A percentile compares a stretch with the other conserved stretches of the same genome.
Evolutionary conservation across 2,113 vertebrate genomes (phyloP).

Genomic region (Hyperopisus bebe): DNA sequence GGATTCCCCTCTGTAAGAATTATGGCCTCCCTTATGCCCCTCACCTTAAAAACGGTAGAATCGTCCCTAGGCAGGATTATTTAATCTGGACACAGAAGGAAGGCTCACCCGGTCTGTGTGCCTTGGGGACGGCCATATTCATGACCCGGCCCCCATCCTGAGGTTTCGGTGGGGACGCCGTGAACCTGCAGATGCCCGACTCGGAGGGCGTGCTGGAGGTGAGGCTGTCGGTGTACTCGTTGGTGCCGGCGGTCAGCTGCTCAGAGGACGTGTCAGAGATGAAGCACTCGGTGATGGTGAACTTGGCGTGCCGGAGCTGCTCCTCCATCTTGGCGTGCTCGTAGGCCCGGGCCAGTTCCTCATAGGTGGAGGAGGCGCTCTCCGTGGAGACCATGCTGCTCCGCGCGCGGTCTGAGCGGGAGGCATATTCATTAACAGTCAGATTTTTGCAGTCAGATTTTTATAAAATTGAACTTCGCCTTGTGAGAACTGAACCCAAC

Average conservation of each 20-base stretch:
- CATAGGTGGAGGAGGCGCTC: slow-evolving; percentile 96
- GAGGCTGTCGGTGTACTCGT: slow-evolving; percentile 97
- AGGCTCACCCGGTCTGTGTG: slow-evolving; percentile 89
- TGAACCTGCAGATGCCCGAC: slow-evolving; percentile 98
- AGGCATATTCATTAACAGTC: neutral
- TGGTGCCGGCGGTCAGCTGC: slow-evolving; percentile 96
- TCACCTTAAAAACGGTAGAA: neutral
- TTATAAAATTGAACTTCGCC: neutral
- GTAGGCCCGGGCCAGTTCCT: slow-evolving; percentile 93
- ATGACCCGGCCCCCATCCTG: slow-evolving; percentile 91
- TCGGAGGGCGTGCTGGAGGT: slow-evolving; percentile 97
- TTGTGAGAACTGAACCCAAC: neutral
- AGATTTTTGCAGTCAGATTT: neutral
- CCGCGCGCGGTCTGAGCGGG: slow-evolving; percentile 77
- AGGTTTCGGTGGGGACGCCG: slow-evolving; percentile 94
- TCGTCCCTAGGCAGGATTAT: neutral
- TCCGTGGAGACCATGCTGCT: slow-evolving; percentile 99
- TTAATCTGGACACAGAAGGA: neutral
- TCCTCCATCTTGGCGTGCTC: slow-evolving; percentile 99
- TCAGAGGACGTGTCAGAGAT: slow-evolving; percentile 98
- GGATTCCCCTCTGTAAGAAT: neutral
- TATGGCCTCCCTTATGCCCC: neutral
- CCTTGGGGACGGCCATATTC: slow-evolving; percentile 97
- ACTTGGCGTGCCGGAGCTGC: slow-evolving; percentile 95
- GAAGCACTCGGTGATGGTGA: slow-evolving; percentile 99